Evolutionary conservation across 2,888 invertebrate species (phyloP).

Genomic region (Ecliptopera silaceata): DNA sequence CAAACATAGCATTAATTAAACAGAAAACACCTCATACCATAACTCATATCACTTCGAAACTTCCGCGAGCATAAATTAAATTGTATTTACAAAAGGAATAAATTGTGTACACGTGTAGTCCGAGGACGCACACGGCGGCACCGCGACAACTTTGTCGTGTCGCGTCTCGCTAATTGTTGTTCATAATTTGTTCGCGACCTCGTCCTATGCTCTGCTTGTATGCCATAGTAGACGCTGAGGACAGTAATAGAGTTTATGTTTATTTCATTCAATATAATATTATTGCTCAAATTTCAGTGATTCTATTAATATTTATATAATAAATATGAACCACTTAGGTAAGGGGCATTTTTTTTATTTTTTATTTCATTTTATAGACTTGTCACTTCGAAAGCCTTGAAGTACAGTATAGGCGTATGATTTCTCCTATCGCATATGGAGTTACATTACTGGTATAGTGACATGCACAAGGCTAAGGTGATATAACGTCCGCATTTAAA

Average conservation of each 20-base stretch:
- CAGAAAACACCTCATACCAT: constrained; percentile 23
- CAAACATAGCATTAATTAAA: constrained; percentile 2
- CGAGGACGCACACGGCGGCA: constrained; percentile 33
- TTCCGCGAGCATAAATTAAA: constrained; percentile 33
- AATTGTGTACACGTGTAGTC: constrained; percentile 44
- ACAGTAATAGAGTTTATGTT: constrained; percentile 4
- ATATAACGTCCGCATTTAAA: constrained; percentile 75
- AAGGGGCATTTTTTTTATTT: too few species aligned
- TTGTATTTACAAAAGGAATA: constrained; percentile 44
- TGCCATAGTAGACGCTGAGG: constrained; percentile 7
- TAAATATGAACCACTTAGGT: too few species aligned
- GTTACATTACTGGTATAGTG: constrained; percentile 6
- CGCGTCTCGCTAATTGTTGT: constrained; percentile 67
- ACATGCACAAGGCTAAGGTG: constrained; percentile 50
- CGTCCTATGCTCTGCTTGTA: constrained; percentile 21
- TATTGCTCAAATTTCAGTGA: too few species aligned
- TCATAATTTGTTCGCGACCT: constrained; percentile 66
- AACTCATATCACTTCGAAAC: constrained; percentile 24
- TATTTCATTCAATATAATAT: not conserved
- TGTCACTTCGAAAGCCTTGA: too few species aligned
- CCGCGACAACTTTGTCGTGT: constrained; percentile 50
- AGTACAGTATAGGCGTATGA: too few species aligned
- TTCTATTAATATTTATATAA: too few species aligned
- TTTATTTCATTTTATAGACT: too few species aligned
- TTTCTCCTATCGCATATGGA: not conserved